Conservation (phyloP, 1,140 invertebrate species). For the Stegodyphus mimosarum region DNA sequence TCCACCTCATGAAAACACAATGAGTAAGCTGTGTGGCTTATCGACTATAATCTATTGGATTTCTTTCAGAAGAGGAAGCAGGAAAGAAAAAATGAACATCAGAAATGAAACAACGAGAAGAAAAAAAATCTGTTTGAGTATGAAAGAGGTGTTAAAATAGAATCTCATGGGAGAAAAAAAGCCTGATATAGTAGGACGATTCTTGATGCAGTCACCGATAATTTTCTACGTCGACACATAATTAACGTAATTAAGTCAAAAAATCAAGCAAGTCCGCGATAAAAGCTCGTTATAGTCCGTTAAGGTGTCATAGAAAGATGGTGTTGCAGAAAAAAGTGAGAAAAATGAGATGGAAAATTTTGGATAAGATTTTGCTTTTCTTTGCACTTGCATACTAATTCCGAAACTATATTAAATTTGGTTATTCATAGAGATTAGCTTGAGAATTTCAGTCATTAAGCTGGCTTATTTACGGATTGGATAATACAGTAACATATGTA, state of each 20-base stretch:
- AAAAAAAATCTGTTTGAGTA: slow-evolving; percentile 4
- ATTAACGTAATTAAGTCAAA: slow-evolving; percentile 45
- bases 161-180: not conserved
- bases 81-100: not conserved
- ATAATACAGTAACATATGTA: no score
- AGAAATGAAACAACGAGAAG: not conserved
- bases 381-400: no score
- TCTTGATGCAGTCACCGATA: slow-evolving; percentile 43
- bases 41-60: slow-evolving; percentile 40
- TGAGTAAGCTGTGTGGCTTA: slow-evolving; percentile 15
- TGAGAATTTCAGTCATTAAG: no score
- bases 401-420: no score
- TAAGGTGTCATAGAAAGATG: slow-evolving; percentile 22
- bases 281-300: slow-evolving; percentile 22
- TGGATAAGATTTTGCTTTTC: no score
- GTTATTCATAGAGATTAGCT: no score
- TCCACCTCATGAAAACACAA: slow-evolving; percentile 15
- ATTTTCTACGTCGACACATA: slow-evolving; percentile 36
- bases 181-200: slow-evolving; percentile 2
- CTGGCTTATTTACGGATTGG: no score
- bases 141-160: not conserved
- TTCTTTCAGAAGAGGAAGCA: not conserved
- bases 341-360: slow-evolving; percentile 12
- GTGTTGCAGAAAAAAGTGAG: not conserved
- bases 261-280: not conserved